Base-by-base conservation (phyloP, 2,113 vertebrate species). In the Aphyosemion australe region DNA sequence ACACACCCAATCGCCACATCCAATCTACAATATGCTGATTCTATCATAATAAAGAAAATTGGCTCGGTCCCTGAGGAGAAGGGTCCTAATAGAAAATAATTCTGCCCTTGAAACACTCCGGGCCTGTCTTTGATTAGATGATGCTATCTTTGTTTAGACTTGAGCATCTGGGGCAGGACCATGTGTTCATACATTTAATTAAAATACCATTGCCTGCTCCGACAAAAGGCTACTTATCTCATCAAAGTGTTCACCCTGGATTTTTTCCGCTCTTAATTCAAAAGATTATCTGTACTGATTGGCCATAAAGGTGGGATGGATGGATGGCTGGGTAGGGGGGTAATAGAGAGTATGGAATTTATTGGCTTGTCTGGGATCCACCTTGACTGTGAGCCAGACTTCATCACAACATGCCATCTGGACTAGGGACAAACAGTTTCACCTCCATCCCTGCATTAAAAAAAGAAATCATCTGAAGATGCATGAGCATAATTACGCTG, bases 41-140 rank as follows among this genome's bases (percentile, higher is more conserved):
- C 92, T 92, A 95, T 95, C 94, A 93, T 94, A 93, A 94, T 92
- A 91, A 90, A 92, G 94, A 94, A 94, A 95, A 96, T 95, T 95
- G 94, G 78, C 91, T 94, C 90, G 90, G 91, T 94, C 94, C 93
- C 93, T 75, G 72, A 90, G 93, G 93, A 94, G 93, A 93, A 89
- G 69, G 82, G 56, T 87, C 90, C 84, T 89, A 91, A 94, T 91
- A 90, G 91, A 94, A 93, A 92, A 93, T 92, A 92, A 90, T 90
- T 93, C 88, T 95, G 93, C 92, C 94, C 94, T 95, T 95, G 94
- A 95, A 94, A 91, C 84, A 89, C 85, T 94, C 92, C 84, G 89
- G 91, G 89, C 88, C 79, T 64, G 63, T 86, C 87, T 84, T 90
- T 94, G 94, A 94, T 95, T 93, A 93, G 90, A 79, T 92, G 94